Evolutionary conservation across 2,797 vertebrate genomes (phyloP), one percentile per base, ranked within the genome.

Genomic region (Luscinia megarhynchos): DNA sequence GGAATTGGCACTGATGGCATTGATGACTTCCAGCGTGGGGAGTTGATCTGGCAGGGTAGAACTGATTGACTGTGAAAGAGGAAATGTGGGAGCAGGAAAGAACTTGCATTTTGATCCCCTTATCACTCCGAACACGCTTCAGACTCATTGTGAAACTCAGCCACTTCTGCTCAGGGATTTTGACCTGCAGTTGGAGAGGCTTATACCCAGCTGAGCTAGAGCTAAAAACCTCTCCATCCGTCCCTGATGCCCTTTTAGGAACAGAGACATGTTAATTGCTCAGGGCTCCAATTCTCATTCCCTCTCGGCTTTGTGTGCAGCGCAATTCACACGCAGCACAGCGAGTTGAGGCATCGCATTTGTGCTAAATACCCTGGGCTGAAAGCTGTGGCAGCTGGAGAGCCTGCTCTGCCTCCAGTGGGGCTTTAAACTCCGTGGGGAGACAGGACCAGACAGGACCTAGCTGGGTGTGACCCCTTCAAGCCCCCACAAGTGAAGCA

Each of bases 81-180:
- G 80, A 93, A 94, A 95, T 73, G 87, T 76, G 67, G 30, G 48
- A 63, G 24, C 2, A 40, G 48, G 55, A 69, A 82, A 69, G 73
- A 76, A 57, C 41, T 82, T 2, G 74, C 0, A 0, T 50, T 93
- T 67, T 63, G 74, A 93, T 95, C 57, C 87, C 2, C 22, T 93
- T 94, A 89, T 91, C 59, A 7, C 85, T 67, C 73, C 2, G 27
- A 88, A 79, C 87, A 76, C 9, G 41, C 85, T 67, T 29, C 84
- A 63, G 91, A 40, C 76, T 94, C 36, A 88, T 84, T 90, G 73
- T 84, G 94, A 93, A 95, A 94, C 68, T 83, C 89, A 78, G 27
- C 51, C 40, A 26, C 84, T 95, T 87, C 79, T 81, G 92, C 94
- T 81, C 36, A 5, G 92, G 84, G 95, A 59, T 89, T 95, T 24